phyloP scores from a whole-genome alignment of 1,140 invertebrate genomes.

The Muscidifurax raptorellus region DNA sequence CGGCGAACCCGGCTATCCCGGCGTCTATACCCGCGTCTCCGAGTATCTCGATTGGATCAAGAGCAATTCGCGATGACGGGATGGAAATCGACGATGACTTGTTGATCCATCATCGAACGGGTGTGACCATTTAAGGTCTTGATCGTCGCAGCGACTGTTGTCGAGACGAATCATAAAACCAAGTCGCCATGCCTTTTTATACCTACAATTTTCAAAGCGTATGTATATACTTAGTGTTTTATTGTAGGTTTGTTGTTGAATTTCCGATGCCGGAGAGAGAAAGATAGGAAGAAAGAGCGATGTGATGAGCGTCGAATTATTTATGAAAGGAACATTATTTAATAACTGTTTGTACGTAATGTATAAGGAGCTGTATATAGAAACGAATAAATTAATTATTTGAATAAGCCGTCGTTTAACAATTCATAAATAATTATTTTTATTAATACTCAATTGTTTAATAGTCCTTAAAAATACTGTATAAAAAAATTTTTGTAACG shows the following conservation, averaged over 20 bases:
- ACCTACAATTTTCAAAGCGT: neutral
- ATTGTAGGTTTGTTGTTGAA: neutral
- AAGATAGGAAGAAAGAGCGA: neutral
- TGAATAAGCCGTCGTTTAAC: slow-evolving; percentile 28
- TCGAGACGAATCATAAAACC: neutral
- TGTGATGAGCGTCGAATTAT: slow-evolving; percentile 7
- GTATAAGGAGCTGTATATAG: slow-evolving; percentile 55
- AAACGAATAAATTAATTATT: slow-evolving; percentile 52
- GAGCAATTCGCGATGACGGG: slow-evolving; percentile 65
- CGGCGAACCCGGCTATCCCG: slow-evolving; percentile 90
- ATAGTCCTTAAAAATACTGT: slow-evolving; percentile 45
- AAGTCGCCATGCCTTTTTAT: slow-evolving; percentile 1
- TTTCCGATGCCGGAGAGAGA: neutral
- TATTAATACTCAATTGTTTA: slow-evolving; percentile 42
- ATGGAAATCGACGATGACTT: neutral
- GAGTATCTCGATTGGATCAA: slow-evolving; percentile 80
- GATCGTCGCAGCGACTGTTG: neutral
- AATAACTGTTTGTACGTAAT: slow-evolving; percentile 38
- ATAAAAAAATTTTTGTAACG: slow-evolving; percentile 53
- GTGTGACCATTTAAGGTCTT: slow-evolving; percentile 16
- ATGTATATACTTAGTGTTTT: slow-evolving; percentile 22
- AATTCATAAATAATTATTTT: slow-evolving; percentile 49
- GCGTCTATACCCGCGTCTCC: slow-evolving; percentile 84
- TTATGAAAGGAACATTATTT: slow-evolving; percentile 38
- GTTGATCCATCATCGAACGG: neutral